Evolutionary conservation across 2,797 vertebrate species (phyloP).

Genomic region (Enoplosus armatus): DNA sequence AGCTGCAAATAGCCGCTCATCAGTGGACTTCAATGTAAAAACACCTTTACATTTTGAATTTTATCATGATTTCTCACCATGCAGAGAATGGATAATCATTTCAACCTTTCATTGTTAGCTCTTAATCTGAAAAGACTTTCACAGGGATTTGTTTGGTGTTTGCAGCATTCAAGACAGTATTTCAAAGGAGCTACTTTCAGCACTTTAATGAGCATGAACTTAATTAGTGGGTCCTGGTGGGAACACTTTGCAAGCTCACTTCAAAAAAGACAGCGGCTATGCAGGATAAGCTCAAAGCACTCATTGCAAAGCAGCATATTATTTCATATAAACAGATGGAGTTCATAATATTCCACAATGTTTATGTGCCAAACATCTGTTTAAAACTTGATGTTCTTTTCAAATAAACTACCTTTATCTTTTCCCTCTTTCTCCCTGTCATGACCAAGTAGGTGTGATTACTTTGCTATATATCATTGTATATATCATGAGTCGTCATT

Average conservation of each 20-base stretch:
- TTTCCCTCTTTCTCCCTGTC: too few relatives aligned
- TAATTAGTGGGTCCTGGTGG: slow-evolving; percentile 55
- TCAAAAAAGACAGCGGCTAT: slow-evolving; percentile 42
- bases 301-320: slow-evolving; percentile 29
- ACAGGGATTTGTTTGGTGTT: slow-evolving; percentile 44
- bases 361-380: slow-evolving; percentile 17
- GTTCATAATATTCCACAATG: slow-evolving; percentile 19
- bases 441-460: background rate
- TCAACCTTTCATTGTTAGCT: slow-evolving; percentile 3
- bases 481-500: too few relatives aligned
- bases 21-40: slow-evolving; percentile 13
- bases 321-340: slow-evolving; percentile 39
- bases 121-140: slow-evolving; percentile 45
- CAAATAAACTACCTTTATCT: slow-evolving; percentile 4
- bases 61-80: slow-evolving; percentile 8
- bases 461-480: background rate
- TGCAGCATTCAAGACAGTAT: slow-evolving; percentile 47
- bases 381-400: slow-evolving; percentile 13
- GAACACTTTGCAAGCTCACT: slow-evolving; percentile 43
- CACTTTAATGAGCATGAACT: slow-evolving; percentile 62
- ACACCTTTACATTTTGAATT: background rate
- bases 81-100: background rate
- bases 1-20: slow-evolving; percentile 14
- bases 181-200: slow-evolving; percentile 53
- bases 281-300: slow-evolving; percentile 42